phyloP scores from a whole-genome alignment of 37 sponge, comb jelly and placozoan genomes.

The Cladorhizidae sp. region DNA sequence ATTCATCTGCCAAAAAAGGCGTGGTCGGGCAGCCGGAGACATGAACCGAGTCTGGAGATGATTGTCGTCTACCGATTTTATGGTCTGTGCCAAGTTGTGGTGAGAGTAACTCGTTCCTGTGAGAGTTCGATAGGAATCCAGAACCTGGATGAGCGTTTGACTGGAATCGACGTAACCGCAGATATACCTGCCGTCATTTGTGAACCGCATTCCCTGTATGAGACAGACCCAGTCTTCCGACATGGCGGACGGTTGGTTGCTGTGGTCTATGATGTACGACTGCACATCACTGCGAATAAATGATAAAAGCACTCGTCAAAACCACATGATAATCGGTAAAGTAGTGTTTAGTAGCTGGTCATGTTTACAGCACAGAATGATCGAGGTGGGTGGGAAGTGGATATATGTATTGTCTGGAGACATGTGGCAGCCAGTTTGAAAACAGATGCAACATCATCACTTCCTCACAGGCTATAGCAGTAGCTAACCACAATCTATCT shows the following conservation, averaged over 20 bases:
- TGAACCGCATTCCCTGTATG: slow-evolving; percentile 43
- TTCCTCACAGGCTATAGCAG: too few relatives aligned
- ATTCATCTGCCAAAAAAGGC: slow-evolving; percentile 88
- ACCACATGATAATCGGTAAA: too few relatives aligned
- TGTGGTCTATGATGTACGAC: neutral
- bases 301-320: too few relatives aligned
- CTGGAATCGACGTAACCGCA: slow-evolving; percentile 64
- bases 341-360: too few relatives aligned
- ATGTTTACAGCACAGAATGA: too few relatives aligned
- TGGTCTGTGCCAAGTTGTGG: slow-evolving; percentile 23
- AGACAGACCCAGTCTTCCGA: slow-evolving; percentile 35
- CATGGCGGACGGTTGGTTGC: neutral
- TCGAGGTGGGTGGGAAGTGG: too few relatives aligned
- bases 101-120: slow-evolving; percentile 40
- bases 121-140: slow-evolving; percentile 55
- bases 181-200: slow-evolving; percentile 60
- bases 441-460: too few relatives aligned
- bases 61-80: slow-evolving; percentile 40
- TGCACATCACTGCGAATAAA: slow-evolving; percentile 12
- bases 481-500: too few relatives aligned
- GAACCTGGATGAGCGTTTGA: slow-evolving; percentile 57
- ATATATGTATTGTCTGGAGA: too few relatives aligned
- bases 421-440: too few relatives aligned
- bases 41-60: slow-evolving; percentile 54
- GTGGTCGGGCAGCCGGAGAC: slow-evolving; percentile 60